phyloP scores from a whole-genome alignment of 2,888 invertebrate genomes.

The Parthenolecanium corni region DNA sequence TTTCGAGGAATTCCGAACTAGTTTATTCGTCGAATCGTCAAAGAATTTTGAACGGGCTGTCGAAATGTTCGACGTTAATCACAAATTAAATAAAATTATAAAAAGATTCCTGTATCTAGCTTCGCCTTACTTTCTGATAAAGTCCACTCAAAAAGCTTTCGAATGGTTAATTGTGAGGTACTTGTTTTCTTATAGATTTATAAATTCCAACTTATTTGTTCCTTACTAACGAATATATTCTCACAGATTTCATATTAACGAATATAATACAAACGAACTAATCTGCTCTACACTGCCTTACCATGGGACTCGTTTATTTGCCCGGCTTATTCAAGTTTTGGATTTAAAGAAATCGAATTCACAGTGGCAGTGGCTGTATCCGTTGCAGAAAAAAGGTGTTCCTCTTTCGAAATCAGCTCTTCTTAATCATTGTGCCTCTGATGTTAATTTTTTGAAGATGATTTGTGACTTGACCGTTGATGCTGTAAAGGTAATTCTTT shows the following conservation, averaged over 20 bases:
- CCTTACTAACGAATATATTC: neutral
- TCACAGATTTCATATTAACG: constrained; percentile 66
- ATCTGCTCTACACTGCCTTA: constrained; percentile 77
- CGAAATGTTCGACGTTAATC: constrained; percentile 60
- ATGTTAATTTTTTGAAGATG: constrained; percentile 51
- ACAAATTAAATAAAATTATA: constrained; percentile 60
- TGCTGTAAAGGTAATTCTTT: constrained; percentile 44
- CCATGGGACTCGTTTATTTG: constrained; percentile 83
- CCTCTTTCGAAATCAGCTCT: constrained; percentile 60
- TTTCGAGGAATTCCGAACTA: constrained; percentile 61
- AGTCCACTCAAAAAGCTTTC: constrained; percentile 74
- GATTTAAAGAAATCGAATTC: constrained; percentile 46
- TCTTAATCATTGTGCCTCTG: constrained; percentile 56
- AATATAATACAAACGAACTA: constrained; percentile 72
- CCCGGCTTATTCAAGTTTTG: constrained; percentile 62
- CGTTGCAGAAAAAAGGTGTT: constrained; percentile 61
- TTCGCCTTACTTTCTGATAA: constrained; percentile 79
- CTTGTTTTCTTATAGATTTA: neutral
- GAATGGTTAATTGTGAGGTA: constrained; percentile 78
- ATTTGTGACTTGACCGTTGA: constrained; percentile 48
- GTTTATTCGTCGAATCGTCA: constrained; percentile 64
- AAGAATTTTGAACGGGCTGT: constrained; percentile 70
- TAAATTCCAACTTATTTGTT: neutral
- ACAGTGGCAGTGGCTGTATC: constrained; percentile 64
- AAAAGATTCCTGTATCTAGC: constrained; percentile 64